These are phyloP conservation scores for Platysternon megacephalum DNA, from an alignment of 2,113 vertebrate genomes.

Conservation along the genomic window DNA sequence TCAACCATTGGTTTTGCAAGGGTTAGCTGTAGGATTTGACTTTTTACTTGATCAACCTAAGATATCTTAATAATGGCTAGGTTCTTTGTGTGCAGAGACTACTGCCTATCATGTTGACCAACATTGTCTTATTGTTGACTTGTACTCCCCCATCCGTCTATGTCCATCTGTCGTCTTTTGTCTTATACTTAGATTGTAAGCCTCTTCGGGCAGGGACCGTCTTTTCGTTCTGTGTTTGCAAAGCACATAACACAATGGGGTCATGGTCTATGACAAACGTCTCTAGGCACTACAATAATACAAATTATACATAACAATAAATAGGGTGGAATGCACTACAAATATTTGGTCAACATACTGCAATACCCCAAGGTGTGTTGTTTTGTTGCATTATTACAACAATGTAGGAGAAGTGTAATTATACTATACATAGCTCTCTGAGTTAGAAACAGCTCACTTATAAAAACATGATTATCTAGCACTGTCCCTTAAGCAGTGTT, in stretches of 20 bases:
- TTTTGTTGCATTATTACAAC: background rate
- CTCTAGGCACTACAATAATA: background rate
- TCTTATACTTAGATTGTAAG: background rate
- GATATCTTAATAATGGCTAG: background rate
- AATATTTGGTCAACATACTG: background rate
- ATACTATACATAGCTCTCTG: background rate
- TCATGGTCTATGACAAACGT: background rate
- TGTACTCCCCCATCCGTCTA: background rate
- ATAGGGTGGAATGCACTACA: background rate
- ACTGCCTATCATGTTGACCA: background rate
- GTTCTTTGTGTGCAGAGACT: background rate
- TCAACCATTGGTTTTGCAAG: background rate
- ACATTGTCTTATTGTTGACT: background rate
- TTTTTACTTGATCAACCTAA: background rate
- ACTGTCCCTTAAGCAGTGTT: background rate
- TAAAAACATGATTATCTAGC: background rate
- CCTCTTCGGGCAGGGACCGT: background rate
- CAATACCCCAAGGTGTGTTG: background rate
- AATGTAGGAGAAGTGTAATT: background rate
- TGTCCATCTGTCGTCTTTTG: background rate
- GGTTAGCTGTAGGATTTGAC: background rate
- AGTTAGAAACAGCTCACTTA: background rate
- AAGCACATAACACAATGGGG: background rate
- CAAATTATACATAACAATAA: background rate
- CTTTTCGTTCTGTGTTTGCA: background rate